Percentiles rank a stretch among this genome's conserved stretches.
These are phyloP conservation scores for Periplaneta americana DNA, from an alignment of 1,140 invertebrate genomes.

Conservation along the genomic window DNA sequence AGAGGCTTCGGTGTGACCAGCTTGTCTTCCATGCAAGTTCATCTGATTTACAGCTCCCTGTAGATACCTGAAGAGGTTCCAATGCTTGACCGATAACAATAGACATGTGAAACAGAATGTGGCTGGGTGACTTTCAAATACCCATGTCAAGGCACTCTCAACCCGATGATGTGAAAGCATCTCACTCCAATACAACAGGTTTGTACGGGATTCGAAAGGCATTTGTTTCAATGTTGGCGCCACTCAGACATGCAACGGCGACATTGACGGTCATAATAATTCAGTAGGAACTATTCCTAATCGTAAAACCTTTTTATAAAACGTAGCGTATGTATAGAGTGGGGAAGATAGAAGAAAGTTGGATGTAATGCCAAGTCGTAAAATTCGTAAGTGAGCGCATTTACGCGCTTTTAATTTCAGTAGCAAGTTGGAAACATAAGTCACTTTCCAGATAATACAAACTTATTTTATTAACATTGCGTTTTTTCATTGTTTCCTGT, in stretches of 20 bases:
- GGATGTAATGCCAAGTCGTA: background rate
- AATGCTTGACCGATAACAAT: background rate
- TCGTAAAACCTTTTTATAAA: background rate
- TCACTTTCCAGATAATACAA: too few relatives aligned
- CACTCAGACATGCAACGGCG: background rate
- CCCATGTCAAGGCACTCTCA: background rate
- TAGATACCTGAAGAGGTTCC: background rate
- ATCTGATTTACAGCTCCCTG: background rate
- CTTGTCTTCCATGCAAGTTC: background rate
- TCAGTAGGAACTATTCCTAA: background rate
- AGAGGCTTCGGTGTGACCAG: too few relatives aligned
- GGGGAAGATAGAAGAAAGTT: too few relatives aligned
- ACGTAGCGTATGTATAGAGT: background rate
- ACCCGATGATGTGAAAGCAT: background rate
- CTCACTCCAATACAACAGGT: background rate
- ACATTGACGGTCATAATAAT: background rate
- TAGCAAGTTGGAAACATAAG: too few relatives aligned
- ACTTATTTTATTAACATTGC: too few relatives aligned
- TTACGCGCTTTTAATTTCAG: too few relatives aligned
- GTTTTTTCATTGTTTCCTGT: too few relatives aligned
- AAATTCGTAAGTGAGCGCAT: background rate
- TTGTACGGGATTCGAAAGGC: background rate
- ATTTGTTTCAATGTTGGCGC: background rate
- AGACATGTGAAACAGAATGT: background rate
- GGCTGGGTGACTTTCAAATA: background rate